Conservation (phyloP, 2,797 vertebrate genomes). For the Agapornis canus region DNA sequence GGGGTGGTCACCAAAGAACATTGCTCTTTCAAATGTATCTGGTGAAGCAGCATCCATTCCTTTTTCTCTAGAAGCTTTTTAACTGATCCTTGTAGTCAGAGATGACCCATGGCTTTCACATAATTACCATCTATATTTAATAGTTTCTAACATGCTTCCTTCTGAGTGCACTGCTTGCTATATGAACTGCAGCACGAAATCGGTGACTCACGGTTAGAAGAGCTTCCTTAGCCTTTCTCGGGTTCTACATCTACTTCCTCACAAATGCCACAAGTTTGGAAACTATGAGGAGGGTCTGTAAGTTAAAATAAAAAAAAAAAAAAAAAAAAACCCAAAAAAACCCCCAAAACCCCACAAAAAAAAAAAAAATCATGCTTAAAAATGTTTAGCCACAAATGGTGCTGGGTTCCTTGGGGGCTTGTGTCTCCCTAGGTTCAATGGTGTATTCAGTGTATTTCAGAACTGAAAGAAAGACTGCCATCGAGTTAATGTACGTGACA, state of each 20-base stretch:
- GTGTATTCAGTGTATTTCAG: neutral
- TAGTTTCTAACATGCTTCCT: neutral
- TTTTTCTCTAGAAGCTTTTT: neutral
- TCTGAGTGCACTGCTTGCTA: neutral
- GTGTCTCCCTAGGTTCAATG: neutral
- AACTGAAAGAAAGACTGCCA: neutral
- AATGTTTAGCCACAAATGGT: neutral
- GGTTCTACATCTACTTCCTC: conserved; percentile 15
- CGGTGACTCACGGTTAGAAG: neutral
- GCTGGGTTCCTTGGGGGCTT: neutral
- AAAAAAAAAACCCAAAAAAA: neutral
- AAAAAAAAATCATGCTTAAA: neutral
- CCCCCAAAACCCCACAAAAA: neutral
- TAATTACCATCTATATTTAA: conserved; percentile 1
- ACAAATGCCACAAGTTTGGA: conserved; percentile 18
- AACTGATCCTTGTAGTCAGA: neutral
- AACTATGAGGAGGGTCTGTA: neutral
- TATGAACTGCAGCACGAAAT: neutral
- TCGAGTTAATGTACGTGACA: neutral
- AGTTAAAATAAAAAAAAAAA: neutral
- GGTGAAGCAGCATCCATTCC: neutral
- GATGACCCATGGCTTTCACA: neutral
- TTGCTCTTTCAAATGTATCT: neutral
- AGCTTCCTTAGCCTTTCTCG: neutral
- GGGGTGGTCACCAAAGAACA: neutral